These are phyloP conservation scores for Limnephilus rhombicus DNA, from an alignment of 2,888 invertebrate genomes.

Conservation along the genomic window DNA sequence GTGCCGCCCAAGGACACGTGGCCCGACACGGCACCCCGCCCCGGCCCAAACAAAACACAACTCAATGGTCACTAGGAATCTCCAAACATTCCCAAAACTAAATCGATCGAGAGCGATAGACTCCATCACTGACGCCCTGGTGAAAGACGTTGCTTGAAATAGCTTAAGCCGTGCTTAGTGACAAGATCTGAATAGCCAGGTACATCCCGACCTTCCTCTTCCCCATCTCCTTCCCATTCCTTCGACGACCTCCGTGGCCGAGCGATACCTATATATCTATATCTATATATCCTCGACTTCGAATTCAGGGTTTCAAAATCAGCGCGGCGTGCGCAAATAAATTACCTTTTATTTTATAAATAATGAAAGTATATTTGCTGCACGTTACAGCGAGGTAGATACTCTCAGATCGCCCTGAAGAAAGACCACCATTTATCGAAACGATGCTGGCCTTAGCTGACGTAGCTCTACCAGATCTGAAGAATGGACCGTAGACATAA, in stretches of 20 bases:
- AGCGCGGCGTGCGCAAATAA: no score
- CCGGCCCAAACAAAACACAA: neutral
- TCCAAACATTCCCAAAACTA: neutral
- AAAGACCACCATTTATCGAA: no score
- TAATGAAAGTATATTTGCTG: no score
- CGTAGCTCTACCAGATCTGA: neutral
- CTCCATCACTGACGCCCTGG: neutral
- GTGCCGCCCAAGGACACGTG: neutral
- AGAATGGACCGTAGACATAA: neutral
- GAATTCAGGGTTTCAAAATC: no score
- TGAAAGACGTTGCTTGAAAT: neutral
- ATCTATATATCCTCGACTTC: no score
- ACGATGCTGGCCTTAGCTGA: neutral
- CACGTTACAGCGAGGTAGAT: no score
- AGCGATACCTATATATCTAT: no score
- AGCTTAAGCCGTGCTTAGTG: neutral
- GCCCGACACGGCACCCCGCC: neutral
- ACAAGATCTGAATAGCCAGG: neutral
- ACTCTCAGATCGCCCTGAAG: no score
- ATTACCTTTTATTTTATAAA: no score
- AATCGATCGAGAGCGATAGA: neutral
- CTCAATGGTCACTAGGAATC: neutral
- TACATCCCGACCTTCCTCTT: neutral
- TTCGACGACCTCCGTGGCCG: no score
- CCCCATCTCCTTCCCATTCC: no score